phyloP scores from a whole-genome alignment of 2,888 invertebrate species.

The Thymelicus lineola region DNA sequence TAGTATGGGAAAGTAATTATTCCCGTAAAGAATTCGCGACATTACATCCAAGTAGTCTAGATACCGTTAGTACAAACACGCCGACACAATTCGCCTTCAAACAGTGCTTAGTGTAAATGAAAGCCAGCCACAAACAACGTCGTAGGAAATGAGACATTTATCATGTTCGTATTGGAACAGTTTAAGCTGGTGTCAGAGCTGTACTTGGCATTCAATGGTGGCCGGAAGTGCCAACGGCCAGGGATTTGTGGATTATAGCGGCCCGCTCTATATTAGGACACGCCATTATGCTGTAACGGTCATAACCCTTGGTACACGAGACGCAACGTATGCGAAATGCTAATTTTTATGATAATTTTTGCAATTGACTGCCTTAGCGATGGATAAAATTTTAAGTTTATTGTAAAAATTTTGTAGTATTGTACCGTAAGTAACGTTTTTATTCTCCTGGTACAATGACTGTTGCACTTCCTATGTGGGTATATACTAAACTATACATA shows the following conservation, averaged over 20 bases:
- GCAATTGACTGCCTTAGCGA: slow-evolving; percentile 6
- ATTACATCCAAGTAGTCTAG: too few species aligned
- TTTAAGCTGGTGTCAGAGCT: slow-evolving; percentile 35
- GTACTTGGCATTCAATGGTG: slow-evolving; percentile 37
- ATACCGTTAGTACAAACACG: too few species aligned
- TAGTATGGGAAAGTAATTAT: too few species aligned
- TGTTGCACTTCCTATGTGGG: too few species aligned
- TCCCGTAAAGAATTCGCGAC: too few species aligned
- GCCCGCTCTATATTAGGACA: slow-evolving; percentile 37
- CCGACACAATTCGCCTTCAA: neutral
- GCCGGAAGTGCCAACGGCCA: slow-evolving; percentile 28
- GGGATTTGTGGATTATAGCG: slow-evolving; percentile 39
- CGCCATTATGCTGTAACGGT: slow-evolving; percentile 31
- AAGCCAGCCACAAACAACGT: slow-evolving; percentile 28
- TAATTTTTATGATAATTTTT: slow-evolving; percentile 33
- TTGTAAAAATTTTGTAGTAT: too few species aligned
- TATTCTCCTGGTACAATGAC: too few species aligned
- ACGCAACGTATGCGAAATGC: slow-evolving; percentile 21
- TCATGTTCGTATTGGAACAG: slow-evolving; percentile 36
- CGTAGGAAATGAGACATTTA: slow-evolving; percentile 33
- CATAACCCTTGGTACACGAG: neutral
- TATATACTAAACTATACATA: too few species aligned
- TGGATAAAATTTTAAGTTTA: too few species aligned
- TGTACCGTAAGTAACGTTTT: too few species aligned
- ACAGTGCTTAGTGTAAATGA: slow-evolving; percentile 23